Evolutionary conservation across 2,888 invertebrate genomes (phyloP).

Genomic region (Lasioglossum vierecki): DNA sequence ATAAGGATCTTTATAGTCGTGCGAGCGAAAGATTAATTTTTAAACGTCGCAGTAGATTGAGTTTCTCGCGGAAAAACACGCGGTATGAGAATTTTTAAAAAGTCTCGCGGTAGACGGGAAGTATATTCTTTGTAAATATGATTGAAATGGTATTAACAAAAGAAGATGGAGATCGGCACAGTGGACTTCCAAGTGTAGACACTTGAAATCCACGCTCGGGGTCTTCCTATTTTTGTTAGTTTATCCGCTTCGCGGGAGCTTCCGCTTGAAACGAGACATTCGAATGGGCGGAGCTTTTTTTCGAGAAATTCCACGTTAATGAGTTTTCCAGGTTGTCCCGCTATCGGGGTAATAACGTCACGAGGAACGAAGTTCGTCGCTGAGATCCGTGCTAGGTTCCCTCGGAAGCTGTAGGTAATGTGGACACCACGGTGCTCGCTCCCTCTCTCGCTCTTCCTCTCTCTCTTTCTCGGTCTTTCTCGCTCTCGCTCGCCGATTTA

Average conservation of each 20-base stretch:
- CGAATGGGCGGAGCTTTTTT: neutral
- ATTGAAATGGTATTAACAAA: neutral
- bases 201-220: neutral
- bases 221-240: neutral
- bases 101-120: neutral
- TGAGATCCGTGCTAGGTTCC: neutral
- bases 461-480: neutral
- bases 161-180: neutral
- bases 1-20: neutral
- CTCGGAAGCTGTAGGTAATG: conserved; percentile 10
- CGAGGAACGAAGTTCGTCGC: conserved; percentile 11
- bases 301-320: neutral
- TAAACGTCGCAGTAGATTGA: neutral
- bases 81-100: neutral
- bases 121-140: neutral
- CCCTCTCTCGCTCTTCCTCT: neutral
- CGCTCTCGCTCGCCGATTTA: neutral
- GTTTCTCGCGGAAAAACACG: neutral
- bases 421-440: neutral
- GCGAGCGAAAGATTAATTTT: neutral
- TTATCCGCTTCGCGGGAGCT: neutral
- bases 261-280: neutral
- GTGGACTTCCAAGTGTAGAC: neutral
- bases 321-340: neutral
- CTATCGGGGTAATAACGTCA: conserved; percentile 1